Conservation (phyloP, 2,888 invertebrate species). For the Phengaris alcon region DNA sequence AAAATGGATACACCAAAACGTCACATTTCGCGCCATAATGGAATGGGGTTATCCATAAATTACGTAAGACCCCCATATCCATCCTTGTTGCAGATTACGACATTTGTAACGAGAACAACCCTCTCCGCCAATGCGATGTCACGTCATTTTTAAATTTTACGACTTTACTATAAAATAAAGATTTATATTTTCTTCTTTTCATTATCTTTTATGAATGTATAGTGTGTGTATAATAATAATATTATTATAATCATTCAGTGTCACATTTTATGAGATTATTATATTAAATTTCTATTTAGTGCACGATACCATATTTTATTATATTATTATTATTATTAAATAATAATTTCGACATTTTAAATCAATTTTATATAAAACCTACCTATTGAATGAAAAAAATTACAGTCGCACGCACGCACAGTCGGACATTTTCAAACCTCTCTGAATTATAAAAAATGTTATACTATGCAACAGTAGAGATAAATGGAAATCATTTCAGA, state of each 20-base stretch:
- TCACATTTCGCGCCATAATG: conserved; percentile 8
- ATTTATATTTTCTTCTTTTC: too few relatives aligned
- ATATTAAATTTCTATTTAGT: too few relatives aligned
- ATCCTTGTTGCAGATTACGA: conserved; percentile 15
- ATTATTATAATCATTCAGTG: too few relatives aligned
- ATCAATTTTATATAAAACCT: too few relatives aligned
- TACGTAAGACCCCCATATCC: neutral
- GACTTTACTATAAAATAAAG: too few relatives aligned
- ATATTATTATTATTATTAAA: too few relatives aligned
- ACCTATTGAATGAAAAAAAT: neutral
- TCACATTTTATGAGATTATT: too few relatives aligned
- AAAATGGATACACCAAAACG: conserved; percentile 9
- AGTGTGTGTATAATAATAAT: too few relatives aligned
- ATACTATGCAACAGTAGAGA: neutral
- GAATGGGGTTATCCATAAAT: conserved; percentile 19
- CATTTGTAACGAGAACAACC: conserved; percentile 15
- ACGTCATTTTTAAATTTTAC: conserved; percentile 3
- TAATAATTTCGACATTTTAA: too few relatives aligned
- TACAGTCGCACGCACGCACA: neutral
- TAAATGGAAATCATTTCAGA: conserved; percentile 14
- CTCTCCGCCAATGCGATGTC: conserved; percentile 2
- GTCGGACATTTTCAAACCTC: neutral
- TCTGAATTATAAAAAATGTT: neutral
- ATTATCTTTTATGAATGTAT: too few relatives aligned
- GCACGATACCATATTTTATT: too few relatives aligned